These are phyloP conservation scores for Pseudobourletiella spinata DNA, from an alignment of 1,140 invertebrate species.

Conservation along the genomic window DNA sequence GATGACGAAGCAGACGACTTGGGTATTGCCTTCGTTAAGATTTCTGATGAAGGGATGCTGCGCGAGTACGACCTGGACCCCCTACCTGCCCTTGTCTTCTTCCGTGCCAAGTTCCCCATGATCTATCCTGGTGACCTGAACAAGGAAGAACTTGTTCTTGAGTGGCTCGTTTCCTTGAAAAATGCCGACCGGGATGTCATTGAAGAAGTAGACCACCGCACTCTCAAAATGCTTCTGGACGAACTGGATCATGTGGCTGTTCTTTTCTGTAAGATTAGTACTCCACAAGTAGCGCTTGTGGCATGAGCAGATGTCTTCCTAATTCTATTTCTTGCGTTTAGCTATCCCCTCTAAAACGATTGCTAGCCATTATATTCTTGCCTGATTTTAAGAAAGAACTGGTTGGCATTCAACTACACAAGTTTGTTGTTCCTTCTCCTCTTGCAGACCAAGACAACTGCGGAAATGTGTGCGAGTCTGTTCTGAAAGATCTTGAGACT, in stretches of 20 bases:
- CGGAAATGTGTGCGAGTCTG: constrained; percentile 67
- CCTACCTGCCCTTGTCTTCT: constrained; percentile 74
- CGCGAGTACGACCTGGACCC: constrained; percentile 78
- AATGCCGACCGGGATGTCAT: constrained; percentile 78
- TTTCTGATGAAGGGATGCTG: constrained; percentile 76
- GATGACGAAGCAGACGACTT: constrained; percentile 75
- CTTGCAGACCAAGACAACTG: constrained; percentile 59
- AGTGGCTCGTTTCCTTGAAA: constrained; percentile 80
- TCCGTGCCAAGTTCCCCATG: constrained; percentile 79
- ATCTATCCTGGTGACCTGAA: constrained; percentile 77
- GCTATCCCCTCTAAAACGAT: too few species aligned
- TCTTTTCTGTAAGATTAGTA: constrained; percentile 75
- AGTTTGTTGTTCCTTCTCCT: neutral
- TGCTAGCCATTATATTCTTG: constrained; percentile 14
- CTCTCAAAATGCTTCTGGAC: constrained; percentile 75
- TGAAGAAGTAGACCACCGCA: constrained; percentile 82
- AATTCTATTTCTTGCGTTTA: too few species aligned
- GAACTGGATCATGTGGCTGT: constrained; percentile 85
- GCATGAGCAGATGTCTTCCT: too few species aligned
- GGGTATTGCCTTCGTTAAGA: constrained; percentile 87
- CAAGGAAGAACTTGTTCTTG: constrained; percentile 70
- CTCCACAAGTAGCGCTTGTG: too few species aligned
- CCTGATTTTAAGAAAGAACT: too few species aligned
- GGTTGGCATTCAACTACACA: too few species aligned
- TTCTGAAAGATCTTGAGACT: constrained; percentile 80